Percentiles rank a stretch among this genome's conserved stretches.
Evolutionary conservation across 1,140 invertebrate species (phyloP).

Genomic region (Meteorus sp.): DNA sequence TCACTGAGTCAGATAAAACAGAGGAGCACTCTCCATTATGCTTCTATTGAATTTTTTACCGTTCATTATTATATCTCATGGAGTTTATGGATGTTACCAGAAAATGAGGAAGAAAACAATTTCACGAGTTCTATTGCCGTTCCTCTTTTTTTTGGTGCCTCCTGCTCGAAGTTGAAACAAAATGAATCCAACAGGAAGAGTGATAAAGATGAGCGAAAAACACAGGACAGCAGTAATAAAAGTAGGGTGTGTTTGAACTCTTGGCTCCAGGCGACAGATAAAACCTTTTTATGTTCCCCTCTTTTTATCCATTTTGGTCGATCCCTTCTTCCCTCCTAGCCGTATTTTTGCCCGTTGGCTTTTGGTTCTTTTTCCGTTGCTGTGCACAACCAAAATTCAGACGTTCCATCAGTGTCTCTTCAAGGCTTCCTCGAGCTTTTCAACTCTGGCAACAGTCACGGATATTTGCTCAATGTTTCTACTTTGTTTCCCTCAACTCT

Average conservation of each 20-base stretch:
- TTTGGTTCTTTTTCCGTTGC: constrained; percentile 11
- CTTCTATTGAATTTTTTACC: too few relatives aligned
- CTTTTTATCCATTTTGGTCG: too few relatives aligned
- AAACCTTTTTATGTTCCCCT: too few relatives aligned
- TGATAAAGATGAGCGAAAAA: neutral
- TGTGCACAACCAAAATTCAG: constrained; percentile 12
- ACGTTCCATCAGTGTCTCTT: constrained; percentile 28
- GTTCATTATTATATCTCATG: too few relatives aligned
- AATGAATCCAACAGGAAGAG: neutral
- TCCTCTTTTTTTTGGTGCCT: too few relatives aligned
- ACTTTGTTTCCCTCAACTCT: constrained; percentile 25
- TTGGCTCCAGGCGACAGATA: constrained; percentile 24
- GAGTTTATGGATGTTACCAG: too few relatives aligned
- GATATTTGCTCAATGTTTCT: neutral
- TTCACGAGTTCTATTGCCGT: too few relatives aligned
- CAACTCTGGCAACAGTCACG: neutral
- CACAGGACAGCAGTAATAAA: neutral
- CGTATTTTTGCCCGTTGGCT: constrained; percentile 11
- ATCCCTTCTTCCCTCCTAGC: neutral
- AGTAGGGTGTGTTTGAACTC: constrained; percentile 19
- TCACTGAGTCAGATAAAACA: too few relatives aligned
- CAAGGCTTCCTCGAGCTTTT: constrained; percentile 19
- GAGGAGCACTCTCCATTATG: too few relatives aligned
- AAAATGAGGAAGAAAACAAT: too few relatives aligned
- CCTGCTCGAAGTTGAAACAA: too few relatives aligned